Percentiles rank a stretch among this genome's conserved stretches.
Evolutionary conservation across 2,113 vertebrate genomes (phyloP).

Genomic region (Delphinus delphis): DNA sequence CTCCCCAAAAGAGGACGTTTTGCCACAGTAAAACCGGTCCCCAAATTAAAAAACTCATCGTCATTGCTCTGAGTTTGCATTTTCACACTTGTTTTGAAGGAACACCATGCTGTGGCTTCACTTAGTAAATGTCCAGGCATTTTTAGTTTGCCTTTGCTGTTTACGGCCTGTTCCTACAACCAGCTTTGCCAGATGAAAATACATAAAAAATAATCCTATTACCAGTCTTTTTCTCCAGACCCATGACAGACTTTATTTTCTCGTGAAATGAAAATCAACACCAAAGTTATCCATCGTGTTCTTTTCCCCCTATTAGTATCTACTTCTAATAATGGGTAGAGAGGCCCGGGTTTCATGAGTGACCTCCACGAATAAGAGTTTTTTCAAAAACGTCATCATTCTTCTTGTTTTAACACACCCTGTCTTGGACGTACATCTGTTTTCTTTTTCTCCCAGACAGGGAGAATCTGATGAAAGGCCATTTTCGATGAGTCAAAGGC

Average conservation of each 20-base stretch:
- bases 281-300: not conserved
- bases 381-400: not conserved
- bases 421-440: not conserved
- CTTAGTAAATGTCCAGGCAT: not conserved
- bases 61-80: not conserved
- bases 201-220: not conserved
- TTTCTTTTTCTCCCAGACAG: not conserved
- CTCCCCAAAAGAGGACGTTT: not conserved
- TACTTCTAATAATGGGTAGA: not conserved
- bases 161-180: not conserved
- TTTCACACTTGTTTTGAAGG: not conserved
- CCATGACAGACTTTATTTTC: not conserved
- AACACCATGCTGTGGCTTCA: accelerated
- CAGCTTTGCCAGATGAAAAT: not conserved
- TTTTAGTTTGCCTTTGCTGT: not conserved
- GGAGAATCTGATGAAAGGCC: not conserved
- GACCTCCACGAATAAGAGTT: not conserved
- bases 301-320: not conserved
- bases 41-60: not conserved
- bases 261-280: not conserved
- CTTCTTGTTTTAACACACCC: not conserved
- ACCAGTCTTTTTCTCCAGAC: not conserved
- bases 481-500: not conserved
- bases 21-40: not conserved
- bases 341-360: not conserved